phyloP scores from a whole-genome alignment of 2,797 vertebrate species.

The Cyclura pinguis region DNA sequence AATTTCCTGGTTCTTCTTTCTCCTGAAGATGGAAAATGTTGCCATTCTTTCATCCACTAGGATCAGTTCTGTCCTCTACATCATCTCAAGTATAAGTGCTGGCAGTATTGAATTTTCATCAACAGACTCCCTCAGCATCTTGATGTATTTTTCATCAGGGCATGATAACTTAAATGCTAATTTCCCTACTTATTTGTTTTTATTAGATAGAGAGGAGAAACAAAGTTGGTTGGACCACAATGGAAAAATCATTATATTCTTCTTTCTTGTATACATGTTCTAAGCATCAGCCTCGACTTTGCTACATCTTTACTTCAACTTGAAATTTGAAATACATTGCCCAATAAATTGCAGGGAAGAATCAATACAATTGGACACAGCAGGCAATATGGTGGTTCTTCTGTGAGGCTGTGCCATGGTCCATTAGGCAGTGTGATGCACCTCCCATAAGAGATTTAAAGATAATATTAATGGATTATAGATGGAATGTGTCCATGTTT shows the following conservation, averaged over 20 bases:
- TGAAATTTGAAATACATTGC: not conserved
- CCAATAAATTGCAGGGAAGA: not conserved
- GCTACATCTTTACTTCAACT: not conserved
- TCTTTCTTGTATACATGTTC: not conserved
- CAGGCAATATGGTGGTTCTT: not conserved
- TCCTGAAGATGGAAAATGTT: not conserved
- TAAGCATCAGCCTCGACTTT: not conserved
- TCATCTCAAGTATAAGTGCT: conserved; percentile 8
- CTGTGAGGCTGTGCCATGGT: not conserved
- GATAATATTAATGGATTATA: not conserved
- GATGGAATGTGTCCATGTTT: not conserved
- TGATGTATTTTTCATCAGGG: not conserved
- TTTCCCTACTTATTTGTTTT: not conserved
- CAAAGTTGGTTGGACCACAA: not conserved
- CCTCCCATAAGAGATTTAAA: not conserved
- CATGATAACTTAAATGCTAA: not conserved
- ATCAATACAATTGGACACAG: not conserved
- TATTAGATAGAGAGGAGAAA: not conserved
- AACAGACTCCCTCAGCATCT: not conserved
- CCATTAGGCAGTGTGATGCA: not conserved
- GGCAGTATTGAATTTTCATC: not conserved
- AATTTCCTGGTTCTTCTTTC: not conserved
- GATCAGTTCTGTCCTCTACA: not conserved
- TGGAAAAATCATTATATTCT: not conserved
- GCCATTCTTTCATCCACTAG: not conserved